Evolutionary conservation across 2,113 vertebrate species (phyloP), one percentile per base, ranked within the genome.

Genomic region (Calcarius ornatus): DNA sequence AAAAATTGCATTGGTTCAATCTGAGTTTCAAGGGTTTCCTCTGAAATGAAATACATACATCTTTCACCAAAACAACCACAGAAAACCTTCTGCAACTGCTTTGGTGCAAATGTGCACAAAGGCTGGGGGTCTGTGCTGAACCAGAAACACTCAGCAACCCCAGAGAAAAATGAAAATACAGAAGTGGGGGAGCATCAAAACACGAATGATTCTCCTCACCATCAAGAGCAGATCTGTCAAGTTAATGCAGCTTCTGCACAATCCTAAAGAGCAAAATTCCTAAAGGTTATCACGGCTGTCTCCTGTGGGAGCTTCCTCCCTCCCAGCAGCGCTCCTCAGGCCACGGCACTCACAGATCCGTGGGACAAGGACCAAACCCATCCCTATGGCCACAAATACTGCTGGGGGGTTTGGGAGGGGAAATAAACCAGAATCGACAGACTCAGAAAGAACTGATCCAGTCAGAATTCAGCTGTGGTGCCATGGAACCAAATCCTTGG

Each of bases 151-250:
- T 23, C 33, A 25, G 51, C 31, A 83, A 45, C 28, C 25, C 21
- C 27, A 2, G 20, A 30, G 30, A 12, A 66, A 92, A 23, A 21
- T 0, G 0, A 33, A 86, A 65, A 70, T 11, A 37, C 21, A 72
- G 43, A 65, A 72, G 11, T 16, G 15, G 35, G 10, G 19, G 45
- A 81, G 25, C 38, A 66, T 16, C 42, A 33, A 65, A 48, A 6
- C 21, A 51, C 1, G 11, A 15, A 31, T 4, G 30, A 31, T 16
- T n/a, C 30, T 75, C 35, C 2, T 2, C 60, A 27, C 6, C 0
- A 1, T 9, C 21, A 31, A 57, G 24, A 61, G 59, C 63, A 92
- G 50, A 59, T 19, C 23, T 45, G 47, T 9, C 64, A 19, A 15
- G 23, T 27, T 45, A 75, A 60, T 9, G 38, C 15, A 51, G 33